Evolutionary conservation across 2,888 invertebrate genomes (phyloP), one percentile per base, ranked within the genome.

Genomic region (Gisinianus flammeolus): DNA sequence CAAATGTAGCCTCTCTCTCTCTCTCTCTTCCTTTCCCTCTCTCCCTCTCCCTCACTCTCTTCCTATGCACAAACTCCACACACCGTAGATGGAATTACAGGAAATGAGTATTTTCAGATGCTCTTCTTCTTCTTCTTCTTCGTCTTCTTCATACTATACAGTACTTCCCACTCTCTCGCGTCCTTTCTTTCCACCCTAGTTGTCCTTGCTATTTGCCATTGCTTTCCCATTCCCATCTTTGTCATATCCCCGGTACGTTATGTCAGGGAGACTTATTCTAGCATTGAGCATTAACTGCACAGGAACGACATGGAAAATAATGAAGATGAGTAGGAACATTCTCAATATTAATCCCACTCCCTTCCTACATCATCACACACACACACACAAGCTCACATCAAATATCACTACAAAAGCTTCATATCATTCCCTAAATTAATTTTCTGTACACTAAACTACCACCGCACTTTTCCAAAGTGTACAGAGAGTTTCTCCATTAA

Each of bases 101-200:
- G 71, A 77, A 71, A 77, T 71, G 69, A 77, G 77, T 70, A 70
- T 70, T 70, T 70, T 58, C 58, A 58, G 10, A 58, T 58, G 24
- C 26, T 44, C 44, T 44, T 6, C 44, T 44, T 44, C 16, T 44
- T 12, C 8, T 4, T 19, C 44, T 44, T 1, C 44, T n/a, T n/a
- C n/a, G n/a, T n/a, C n/a, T n/a, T n/a, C n/a, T n/a, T n/a, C n/a
- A n/a, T n/a, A n/a, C n/a, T n/a, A n/a, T n/a, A n/a, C n/a, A n/a
- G n/a, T 16, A 44, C 6, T 6, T 44, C 19, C n/a, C 44, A 44
- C 2, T 6, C 35, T 35, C 12, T n/a, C 5, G 22, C 58, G 1
- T 58, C 10, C 58, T 2, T 58, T 44, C 44, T 4, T 44, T 6
- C 1, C 19, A 44, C 44, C 19, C 2, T 6, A 44, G 44, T 44